phyloP scores from a whole-genome alignment of 2,888 invertebrate species.

The Lobophora halterata region DNA sequence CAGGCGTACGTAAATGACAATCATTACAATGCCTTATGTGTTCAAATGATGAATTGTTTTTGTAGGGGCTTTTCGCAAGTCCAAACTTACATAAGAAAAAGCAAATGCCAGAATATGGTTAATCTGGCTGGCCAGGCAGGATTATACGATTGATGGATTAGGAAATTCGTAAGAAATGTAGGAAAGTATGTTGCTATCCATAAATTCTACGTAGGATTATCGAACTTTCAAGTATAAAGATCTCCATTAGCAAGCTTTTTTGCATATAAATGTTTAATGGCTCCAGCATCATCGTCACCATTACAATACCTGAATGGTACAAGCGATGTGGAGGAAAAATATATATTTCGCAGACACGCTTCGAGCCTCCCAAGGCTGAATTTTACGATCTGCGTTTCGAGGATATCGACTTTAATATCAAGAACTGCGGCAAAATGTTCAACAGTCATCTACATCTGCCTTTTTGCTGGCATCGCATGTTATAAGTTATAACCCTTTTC shows the following conservation, averaged over 20 bases:
- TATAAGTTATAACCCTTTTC: too few species aligned
- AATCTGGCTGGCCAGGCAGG: too few species aligned
- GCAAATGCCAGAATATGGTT: too few species aligned
- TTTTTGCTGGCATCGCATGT: constrained; percentile 1
- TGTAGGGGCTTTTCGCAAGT: too few species aligned
- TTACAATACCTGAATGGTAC: constrained; percentile 9
- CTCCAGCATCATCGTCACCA: not conserved
- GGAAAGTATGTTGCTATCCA: too few species aligned
- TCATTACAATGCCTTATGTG: constrained; percentile 32
- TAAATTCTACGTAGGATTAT: too few species aligned
- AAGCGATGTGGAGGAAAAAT: constrained; percentile 22
- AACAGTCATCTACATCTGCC: constrained; percentile 7
- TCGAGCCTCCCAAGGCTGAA: constrained; percentile 31
- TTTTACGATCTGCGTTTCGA: constrained; percentile 32
- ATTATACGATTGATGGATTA: too few species aligned
- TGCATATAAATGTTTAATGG: constrained; percentile 1
- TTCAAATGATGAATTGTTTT: constrained; percentile 33
- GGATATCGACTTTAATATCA: constrained; percentile 31
- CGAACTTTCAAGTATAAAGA: too few species aligned
- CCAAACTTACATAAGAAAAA: too few species aligned
- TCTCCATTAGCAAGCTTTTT: too few species aligned
- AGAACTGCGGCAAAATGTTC: constrained; percentile 31
- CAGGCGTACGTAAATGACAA: constrained; percentile 31
- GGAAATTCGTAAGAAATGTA: too few species aligned
- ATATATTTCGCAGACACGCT: constrained; percentile 28